These are phyloP conservation scores for Caenorhabditis briggsae DNA, from an alignment of 1,140 invertebrate genomes.

Conservation along the genomic window DNA sequence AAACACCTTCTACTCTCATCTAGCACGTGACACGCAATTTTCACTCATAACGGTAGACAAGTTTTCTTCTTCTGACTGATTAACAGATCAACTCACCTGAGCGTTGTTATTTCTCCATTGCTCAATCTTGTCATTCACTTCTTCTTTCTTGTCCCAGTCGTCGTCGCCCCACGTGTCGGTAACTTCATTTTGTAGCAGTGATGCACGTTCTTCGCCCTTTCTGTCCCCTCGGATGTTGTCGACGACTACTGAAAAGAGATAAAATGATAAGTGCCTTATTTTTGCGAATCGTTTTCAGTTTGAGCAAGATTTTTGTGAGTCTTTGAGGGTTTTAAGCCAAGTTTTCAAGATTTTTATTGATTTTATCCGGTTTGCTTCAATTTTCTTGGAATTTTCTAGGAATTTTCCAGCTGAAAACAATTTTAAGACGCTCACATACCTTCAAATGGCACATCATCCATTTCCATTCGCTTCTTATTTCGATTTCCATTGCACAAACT, in stretches of 20 bases:
- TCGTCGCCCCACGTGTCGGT: constrained; percentile 36
- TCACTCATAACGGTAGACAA: background rate
- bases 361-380: too few species aligned
- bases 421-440: background rate
- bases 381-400: too few species aligned
- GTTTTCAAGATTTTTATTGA: too few species aligned
- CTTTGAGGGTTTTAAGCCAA: too few species aligned
- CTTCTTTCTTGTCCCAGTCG: constrained; percentile 57
- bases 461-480: constrained; percentile 35
- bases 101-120: constrained; percentile 60
- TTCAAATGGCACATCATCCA: constrained; percentile 45
- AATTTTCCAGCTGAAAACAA: background rate
- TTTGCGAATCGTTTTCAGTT: too few species aligned
- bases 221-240: constrained; percentile 22
- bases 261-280: background rate
- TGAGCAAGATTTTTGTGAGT: too few species aligned
- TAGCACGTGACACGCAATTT: background rate
- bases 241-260: constrained; percentile 18
- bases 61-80: background rate
- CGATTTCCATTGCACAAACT: constrained; percentile 49
- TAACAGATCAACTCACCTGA: background rate
- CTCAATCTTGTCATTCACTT: constrained; percentile 62
- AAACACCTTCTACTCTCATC: background rate
- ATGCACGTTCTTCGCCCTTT: constrained; percentile 46
- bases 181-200: constrained; percentile 26